Conservation (phyloP, 2,113 vertebrate genomes). For the Triplophysa siluroides region DNA sequence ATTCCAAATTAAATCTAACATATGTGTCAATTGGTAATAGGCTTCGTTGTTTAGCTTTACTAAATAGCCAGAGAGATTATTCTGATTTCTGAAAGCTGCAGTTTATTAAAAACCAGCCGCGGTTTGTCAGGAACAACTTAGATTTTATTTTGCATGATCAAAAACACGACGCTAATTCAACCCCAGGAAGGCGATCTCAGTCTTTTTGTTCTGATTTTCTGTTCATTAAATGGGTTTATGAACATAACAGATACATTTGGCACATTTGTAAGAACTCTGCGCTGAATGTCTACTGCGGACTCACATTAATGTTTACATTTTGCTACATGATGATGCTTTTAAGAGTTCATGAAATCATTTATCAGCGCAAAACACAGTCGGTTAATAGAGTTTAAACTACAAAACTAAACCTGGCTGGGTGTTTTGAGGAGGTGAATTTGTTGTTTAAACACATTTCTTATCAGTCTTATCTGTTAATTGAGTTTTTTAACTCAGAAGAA, state of each 20-base stretch:
- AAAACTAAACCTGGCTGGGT: neutral
- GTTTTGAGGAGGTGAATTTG: neutral
- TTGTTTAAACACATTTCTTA: neutral
- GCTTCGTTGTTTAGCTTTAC: constrained; percentile 3
- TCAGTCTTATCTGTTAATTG: too few relatives aligned
- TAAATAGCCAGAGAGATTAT: constrained; percentile 21
- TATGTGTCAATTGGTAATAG: neutral
- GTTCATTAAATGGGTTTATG: constrained; percentile 15
- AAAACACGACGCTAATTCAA: constrained; percentile 16
- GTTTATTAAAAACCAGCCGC: neutral
- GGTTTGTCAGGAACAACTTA: constrained; percentile 4
- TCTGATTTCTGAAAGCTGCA: neutral
- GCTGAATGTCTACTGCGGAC: constrained; percentile 8
- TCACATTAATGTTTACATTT: constrained; percentile 32
- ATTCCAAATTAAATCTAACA: constrained; percentile 6
- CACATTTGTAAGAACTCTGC: constrained; percentile 20
- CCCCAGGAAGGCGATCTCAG: neutral
- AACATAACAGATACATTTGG: constrained; percentile 13
- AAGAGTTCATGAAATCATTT: constrained; percentile 10
- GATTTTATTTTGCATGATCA: constrained; percentile 9
- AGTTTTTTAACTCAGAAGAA: too few relatives aligned
- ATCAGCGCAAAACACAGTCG: neutral
- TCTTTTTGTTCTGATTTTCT: constrained; percentile 12
- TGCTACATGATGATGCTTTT: neutral
- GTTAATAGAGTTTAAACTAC: neutral